Conservation (phyloP, 2,797 vertebrate genomes). For the Lindbergichthys nudifrons region DNA sequence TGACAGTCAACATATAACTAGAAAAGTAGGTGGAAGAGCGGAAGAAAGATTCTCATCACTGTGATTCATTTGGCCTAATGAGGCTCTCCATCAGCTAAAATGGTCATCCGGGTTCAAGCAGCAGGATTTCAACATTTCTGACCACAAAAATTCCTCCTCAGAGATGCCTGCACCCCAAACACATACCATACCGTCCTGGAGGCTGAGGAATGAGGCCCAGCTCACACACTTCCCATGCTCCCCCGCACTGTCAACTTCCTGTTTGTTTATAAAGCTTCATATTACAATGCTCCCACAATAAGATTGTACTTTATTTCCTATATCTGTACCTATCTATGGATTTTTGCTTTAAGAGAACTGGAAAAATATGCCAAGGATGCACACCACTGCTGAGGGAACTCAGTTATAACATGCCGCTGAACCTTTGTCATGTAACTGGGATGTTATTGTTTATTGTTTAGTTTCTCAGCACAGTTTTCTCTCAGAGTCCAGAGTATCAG, state of each 20-base stretch:
- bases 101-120: slow-evolving; percentile 23
- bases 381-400: slow-evolving; percentile 13
- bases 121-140: slow-evolving; percentile 42
- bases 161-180: slow-evolving; percentile 24
- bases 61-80: slow-evolving; percentile 17
- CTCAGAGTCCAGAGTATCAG: slow-evolving; percentile 44
- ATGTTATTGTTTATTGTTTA: slow-evolving; percentile 66
- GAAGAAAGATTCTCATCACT: slow-evolving; percentile 17
- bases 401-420: slow-evolving; percentile 21
- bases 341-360: slow-evolving; percentile 30
- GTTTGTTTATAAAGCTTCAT: slow-evolving; percentile 71
- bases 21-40: not conserved
- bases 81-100: slow-evolving; percentile 18
- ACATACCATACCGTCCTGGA: slow-evolving; percentile 59
- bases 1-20: not conserved
- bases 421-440: slow-evolving; percentile 24
- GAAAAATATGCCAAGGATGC: slow-evolving; percentile 19
- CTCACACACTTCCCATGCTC: slow-evolving; percentile 71
- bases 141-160: slow-evolving; percentile 55
- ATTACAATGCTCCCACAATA: slow-evolving; percentile 64
- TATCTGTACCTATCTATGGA: slow-evolving; percentile 20
- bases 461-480: slow-evolving; percentile 48
- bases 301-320: slow-evolving; percentile 12
- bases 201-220: slow-evolving; percentile 46
- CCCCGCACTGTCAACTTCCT: slow-evolving; percentile 69